Conservation (phyloP, 2,888 invertebrate species). For the Tethea ocularis region DNA sequence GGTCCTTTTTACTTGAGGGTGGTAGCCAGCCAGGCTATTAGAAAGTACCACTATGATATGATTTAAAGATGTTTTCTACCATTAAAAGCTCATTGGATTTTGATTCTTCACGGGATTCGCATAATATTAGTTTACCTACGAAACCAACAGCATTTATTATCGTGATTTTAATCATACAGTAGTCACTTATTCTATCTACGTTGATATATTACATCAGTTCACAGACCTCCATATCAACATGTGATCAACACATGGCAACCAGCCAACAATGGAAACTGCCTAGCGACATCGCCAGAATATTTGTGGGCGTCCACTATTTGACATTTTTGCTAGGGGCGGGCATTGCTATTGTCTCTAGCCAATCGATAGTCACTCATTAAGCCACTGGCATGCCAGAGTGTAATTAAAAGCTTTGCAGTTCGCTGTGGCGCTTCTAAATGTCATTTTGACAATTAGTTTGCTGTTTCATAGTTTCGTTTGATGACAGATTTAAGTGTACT, state of each 20-base stretch:
- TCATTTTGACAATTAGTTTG: constrained; percentile 1
- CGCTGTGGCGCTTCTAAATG: neutral
- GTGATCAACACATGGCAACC: constrained; percentile 1
- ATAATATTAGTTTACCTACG: no score
- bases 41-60: no score
- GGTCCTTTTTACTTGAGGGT: no score
- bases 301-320: constrained; percentile 41
- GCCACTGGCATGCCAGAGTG: constrained; percentile 1
- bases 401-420: constrained; percentile 1
- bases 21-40: no score
- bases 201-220: neutral
- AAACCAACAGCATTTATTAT: no score
- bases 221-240: constrained; percentile 7
- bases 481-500: neutral
- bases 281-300: constrained; percentile 38
- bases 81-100: no score
- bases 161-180: neutral
- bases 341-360: constrained; percentile 30
- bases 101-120: no score
- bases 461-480: neutral
- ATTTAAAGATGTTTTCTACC: no score
- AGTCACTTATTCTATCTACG: neutral
- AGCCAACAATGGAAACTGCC: constrained; percentile 16
- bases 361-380: constrained; percentile 24
- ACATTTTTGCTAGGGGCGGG: constrained; percentile 33